phyloP scores from a whole-genome alignment of 2,888 invertebrate genomes.

The Netelia fuscicornis region DNA sequence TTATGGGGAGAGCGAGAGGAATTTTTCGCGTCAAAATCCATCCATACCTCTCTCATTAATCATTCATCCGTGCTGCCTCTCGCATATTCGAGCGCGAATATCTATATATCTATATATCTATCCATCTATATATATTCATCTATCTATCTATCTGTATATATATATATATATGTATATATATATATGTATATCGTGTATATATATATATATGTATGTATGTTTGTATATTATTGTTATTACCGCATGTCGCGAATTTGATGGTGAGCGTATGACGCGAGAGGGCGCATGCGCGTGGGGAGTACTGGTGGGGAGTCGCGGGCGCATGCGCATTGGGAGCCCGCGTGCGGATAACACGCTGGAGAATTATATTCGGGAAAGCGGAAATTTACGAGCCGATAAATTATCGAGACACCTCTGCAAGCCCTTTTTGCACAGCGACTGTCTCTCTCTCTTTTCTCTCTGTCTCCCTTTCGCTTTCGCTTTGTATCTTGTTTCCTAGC shows the following conservation, averaged over 20 bases:
- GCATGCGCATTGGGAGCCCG: constrained; percentile 17
- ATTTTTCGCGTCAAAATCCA: constrained; percentile 60
- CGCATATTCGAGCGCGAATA: constrained; percentile 8
- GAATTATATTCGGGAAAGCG: constrained; percentile 80
- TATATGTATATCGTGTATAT: constrained; percentile 4
- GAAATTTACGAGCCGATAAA: constrained; percentile 82
- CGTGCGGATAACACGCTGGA: constrained; percentile 52
- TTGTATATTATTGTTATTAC: constrained; percentile 1
- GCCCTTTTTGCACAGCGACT: constrained; percentile 4
- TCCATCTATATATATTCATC: no score
- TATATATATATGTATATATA: not conserved
- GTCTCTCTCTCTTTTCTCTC: constrained; percentile 1
- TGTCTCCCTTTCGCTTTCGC: no score
- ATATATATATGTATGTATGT: not conserved
- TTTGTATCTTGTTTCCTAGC: not conserved
- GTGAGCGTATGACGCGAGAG: constrained; percentile 16
- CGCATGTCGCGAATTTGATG: constrained; percentile 44
- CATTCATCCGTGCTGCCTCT: constrained; percentile 52
- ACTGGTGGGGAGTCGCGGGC: not conserved
- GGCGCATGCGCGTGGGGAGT: not conserved
- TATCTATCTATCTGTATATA: not conserved
- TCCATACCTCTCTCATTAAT: constrained; percentile 62
- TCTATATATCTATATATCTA: not conserved
- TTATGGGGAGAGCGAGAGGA: constrained; percentile 8
- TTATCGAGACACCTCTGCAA: constrained; percentile 73